Base-by-base conservation (phyloP, 2,888 invertebrate species). In the Drosophila putrida region DNA sequence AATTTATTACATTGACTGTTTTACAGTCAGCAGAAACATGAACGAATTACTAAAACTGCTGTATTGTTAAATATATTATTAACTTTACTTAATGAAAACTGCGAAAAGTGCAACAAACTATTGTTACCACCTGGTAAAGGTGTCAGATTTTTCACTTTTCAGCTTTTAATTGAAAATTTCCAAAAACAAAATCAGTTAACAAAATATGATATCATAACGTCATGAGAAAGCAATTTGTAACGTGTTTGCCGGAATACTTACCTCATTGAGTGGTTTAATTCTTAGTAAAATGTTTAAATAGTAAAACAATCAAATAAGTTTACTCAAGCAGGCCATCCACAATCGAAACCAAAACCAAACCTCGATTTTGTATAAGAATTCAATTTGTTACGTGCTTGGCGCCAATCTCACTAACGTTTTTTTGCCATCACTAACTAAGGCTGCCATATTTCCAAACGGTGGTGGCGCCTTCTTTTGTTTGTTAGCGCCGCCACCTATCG, bases 31-130 rank as follows among this genome's bases (percentile, higher is more conserved):
- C 78, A 74, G 6, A 43, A 50, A 59, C 11, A 8, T 28, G 5
- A 57, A 39, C 11, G 6, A 11, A 20, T 20, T 31, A 0, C 10
- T 43, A 60, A 75, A 71, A 76, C 10, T 77, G 74, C 69, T 80
- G 61, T 25, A 55, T 64, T 35, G 36, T 31, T 63, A 75, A 28
- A 10, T 5, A 10, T 38, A 10, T 38, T 5, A 38, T 11, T 10
- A 1, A 35, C 9, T 33, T 35, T 55, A 13, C 35, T 46, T 36
- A 46, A 28, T 46, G 44, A 28, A 35, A 44, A 55, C 4, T 5
- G 13, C 13, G 36, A 25, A 27, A 25, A 3, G n/a, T 51, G 27
- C 36, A 27, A 27, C n/a, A 8, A 35, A 35, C 35, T 25, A 35
- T 20, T 25, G 15, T n/a, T n/a, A 33, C 8, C 28, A 25, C 5